Evolutionary conservation across 2,888 invertebrate species (phyloP).

Genomic region (Synergus umbraculus): DNA sequence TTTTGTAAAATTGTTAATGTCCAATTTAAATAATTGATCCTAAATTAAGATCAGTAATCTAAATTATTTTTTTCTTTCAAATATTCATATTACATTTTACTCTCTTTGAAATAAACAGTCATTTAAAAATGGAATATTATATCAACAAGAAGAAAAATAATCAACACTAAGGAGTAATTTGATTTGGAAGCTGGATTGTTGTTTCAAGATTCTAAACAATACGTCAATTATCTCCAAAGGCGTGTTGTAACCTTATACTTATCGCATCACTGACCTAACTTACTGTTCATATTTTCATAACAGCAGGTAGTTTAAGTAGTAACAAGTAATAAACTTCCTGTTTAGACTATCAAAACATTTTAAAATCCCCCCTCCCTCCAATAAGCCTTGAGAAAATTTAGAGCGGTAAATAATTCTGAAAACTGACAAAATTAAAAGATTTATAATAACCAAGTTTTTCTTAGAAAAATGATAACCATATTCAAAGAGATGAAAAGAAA

Average conservation of each 20-base stretch:
- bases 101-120: background rate
- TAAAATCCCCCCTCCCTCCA: background rate
- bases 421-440: background rate
- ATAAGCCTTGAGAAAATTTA: background rate
- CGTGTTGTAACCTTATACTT: slow-evolving; percentile 19
- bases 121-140: background rate
- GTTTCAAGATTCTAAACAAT: slow-evolving; percentile 12
- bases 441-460: background rate
- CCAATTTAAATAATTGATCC: too few species aligned
- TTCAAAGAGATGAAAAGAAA: background rate
- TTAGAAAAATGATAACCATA: background rate
- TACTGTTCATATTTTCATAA: background rate
- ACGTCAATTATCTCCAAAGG: slow-evolving; percentile 17
- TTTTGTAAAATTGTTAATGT: background rate
- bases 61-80: too few species aligned
- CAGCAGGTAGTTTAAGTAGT: slow-evolving; percentile 2
- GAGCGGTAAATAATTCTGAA: background rate
- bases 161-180: background rate
- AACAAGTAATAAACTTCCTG: background rate
- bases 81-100: background rate
- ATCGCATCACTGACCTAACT: slow-evolving; percentile 31
- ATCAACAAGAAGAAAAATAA: background rate
- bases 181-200: background rate
- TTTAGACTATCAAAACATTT: background rate
- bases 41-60: too few species aligned